Base-by-base conservation (phyloP, 2,113 vertebrate species). In the Lophura nycthemera region DNA sequence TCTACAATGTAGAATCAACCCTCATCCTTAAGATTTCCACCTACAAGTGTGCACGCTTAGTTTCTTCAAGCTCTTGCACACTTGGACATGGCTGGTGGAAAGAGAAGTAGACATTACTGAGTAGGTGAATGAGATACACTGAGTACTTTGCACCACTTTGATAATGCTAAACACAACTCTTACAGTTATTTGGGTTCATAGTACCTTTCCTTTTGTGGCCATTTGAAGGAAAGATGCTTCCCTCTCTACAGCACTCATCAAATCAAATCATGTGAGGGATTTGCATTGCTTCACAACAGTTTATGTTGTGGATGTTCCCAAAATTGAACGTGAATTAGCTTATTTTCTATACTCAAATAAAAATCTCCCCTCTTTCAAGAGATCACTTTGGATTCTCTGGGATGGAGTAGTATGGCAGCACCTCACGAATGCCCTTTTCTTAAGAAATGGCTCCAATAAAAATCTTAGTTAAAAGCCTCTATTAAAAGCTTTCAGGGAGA, bases 391-490 rank as follows among this genome's bases (percentile, higher is more conserved):
- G 24, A 10, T 16, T 57, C 54, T 29, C 60, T 32, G 40, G 56
- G n/a, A 19, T 8, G 24, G 11, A 64, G 45, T 21, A 40, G 8
- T n/a, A 36, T n/a, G 29, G 24, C 30, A 36, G 14, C 34, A 66
- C 10, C 74, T 57, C 12, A 67, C 59, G 74, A 60, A 14, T 4
- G 2, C 56, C 73, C 74, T 21, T 36, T 96, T 76, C 79, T 22
- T 74, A 56, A 54, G 47, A 72, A 64, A 74, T 36, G 14, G 8
- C 77, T 88, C 63, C 5, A 7, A 76, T 82, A 86, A 91, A 93
- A 86, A 48, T 64, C 64, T 91, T 72, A 92, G 40, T 94, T 92
- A 93, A 94, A 91, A 90, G 59, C 34, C 65, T 65, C 82, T n/a
- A 16, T 85, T 92, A 83, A 86, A 92, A 92, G 50, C 76, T 90